Evolutionary conservation across 2,797 vertebrate genomes (phyloP).

Genomic region (Buceros bicornis): DNA sequence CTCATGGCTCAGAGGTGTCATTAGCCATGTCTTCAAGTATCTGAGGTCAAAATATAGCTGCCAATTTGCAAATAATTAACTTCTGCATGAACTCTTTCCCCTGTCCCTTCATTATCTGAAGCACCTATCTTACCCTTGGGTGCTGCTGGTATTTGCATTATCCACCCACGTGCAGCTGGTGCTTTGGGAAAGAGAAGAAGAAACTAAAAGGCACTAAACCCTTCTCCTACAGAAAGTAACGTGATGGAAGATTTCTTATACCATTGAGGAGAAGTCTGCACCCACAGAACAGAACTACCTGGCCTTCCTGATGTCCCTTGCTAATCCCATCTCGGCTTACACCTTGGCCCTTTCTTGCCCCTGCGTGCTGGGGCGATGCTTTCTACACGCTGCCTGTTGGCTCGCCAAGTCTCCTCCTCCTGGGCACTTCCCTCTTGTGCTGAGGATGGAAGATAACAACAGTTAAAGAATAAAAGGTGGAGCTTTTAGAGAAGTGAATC

Average conservation of each 20-base stretch:
- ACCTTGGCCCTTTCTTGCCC: not conserved
- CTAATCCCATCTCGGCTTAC: fast-evolving
- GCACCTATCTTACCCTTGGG: not conserved
- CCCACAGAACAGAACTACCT: not conserved
- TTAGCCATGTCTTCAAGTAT: not conserved
- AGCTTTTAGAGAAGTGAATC: not conserved
- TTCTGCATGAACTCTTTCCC: not conserved
- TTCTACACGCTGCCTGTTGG: fast-evolving
- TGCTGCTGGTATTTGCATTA: not conserved
- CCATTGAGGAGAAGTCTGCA: not conserved
- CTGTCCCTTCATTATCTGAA: not conserved
- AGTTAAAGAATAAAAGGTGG: not conserved
- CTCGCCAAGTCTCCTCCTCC: not conserved
- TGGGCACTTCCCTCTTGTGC: not conserved
- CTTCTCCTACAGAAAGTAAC: not conserved
- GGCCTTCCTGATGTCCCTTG: not conserved
- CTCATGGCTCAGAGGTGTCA: not conserved
- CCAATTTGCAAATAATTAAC: conserved; percentile 38
- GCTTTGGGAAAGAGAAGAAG: not conserved
- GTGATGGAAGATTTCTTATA: not conserved
- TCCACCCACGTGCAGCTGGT: not conserved
- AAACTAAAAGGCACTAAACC: not conserved
- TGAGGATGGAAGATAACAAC: not conserved
- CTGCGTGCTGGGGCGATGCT: not conserved
- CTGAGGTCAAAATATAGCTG: not conserved